Conservation (phyloP, 2,113 vertebrate genomes). For the Ptyas mucosa region DNA sequence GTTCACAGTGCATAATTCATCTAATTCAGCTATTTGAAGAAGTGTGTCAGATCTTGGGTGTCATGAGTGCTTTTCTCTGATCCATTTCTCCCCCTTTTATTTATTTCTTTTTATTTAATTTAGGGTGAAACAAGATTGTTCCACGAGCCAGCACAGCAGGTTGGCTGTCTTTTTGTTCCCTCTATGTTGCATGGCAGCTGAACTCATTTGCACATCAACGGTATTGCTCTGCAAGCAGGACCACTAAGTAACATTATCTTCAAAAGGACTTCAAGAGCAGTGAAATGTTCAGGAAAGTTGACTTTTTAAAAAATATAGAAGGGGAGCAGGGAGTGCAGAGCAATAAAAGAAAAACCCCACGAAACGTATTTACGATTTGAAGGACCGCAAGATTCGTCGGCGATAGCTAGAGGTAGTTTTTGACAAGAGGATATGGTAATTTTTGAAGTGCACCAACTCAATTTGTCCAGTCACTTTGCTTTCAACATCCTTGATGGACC, state of each 20-base stretch:
- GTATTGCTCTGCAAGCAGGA: neutral
- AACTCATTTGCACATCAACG: constrained; percentile 29
- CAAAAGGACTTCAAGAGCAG: constrained; percentile 23
- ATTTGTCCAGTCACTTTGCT: neutral
- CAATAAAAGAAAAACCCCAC: constrained; percentile 3
- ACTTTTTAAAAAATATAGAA: neutral
- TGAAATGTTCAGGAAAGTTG: neutral
- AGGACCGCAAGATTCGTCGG: neutral
- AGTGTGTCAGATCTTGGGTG: neutral
- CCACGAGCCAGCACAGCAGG: constrained; percentile 14
- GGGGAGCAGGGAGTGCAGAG: neutral
- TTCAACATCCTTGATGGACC: neutral
- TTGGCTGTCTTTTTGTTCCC: constrained; percentile 1
- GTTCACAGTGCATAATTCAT: neutral
- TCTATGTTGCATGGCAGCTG: neutral
- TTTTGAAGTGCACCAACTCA: neutral
- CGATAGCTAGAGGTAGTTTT: neutral
- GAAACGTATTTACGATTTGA: constrained; percentile 9
- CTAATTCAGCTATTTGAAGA: neutral
- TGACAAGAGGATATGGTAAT: neutral
- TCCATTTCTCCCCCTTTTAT: neutral
- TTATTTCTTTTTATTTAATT: neutral
- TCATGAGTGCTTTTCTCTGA: neutral
- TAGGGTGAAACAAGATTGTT: constrained; percentile 19
- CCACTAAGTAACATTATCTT: constrained; percentile 16